A percentile compares a stretch with the other conserved stretches of the same genome.
These are phyloP conservation scores for Hylaeus anthracinus DNA, from an alignment of 1,140 invertebrate genomes.

Conservation along the genomic window DNA sequence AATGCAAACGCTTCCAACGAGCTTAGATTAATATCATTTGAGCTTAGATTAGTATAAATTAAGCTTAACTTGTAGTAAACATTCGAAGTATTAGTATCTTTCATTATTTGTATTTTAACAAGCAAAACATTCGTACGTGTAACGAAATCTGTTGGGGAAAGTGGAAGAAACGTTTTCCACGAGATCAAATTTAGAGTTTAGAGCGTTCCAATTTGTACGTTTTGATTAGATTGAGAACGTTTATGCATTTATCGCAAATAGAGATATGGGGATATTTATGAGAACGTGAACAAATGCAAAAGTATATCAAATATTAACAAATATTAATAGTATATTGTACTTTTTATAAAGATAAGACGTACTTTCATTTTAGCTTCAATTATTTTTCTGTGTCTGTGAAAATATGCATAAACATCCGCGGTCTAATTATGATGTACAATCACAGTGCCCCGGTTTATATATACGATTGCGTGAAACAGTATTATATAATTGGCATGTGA, in stretches of 20 bases:
- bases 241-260: too few species aligned
- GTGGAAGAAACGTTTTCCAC: background rate
- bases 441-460: background rate
- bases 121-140: background rate
- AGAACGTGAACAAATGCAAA: too few species aligned
- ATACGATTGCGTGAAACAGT: conserved; percentile 10
- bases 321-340: too few species aligned
- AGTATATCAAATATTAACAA: too few species aligned
- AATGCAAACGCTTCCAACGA: background rate
- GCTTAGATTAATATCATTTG: background rate
- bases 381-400: too few species aligned
- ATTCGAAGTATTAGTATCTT: conserved; percentile 7
- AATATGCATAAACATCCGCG: too few species aligned
- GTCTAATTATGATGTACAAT: background rate
- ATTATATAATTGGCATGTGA: conserved; percentile 22
- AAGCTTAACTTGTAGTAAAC: too few species aligned
- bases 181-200: background rate
- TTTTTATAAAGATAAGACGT: too few species aligned
- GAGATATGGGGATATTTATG: too few species aligned
- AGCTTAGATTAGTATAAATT: background rate
- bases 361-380: too few species aligned
- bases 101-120: background rate
- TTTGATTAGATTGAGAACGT: background rate
- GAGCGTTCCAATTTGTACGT: background rate
- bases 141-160: background rate